A percentile compares a stretch with the other conserved stretches of the same genome.
These are phyloP conservation scores for Caenorhabditis becei DNA, from an alignment of 2,888 invertebrate genomes.

Conservation along the genomic window DNA sequence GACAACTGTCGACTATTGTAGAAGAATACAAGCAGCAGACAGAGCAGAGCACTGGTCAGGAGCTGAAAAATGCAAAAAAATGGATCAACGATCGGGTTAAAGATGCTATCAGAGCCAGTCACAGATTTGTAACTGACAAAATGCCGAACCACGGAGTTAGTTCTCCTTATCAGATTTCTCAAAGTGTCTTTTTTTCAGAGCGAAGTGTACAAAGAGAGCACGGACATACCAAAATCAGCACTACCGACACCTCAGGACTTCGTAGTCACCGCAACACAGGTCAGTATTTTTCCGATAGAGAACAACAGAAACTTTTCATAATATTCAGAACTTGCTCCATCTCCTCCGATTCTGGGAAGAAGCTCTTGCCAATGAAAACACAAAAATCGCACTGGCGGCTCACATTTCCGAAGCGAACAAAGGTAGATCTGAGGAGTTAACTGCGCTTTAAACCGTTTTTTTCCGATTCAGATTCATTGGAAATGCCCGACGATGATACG, in stretches of 20 bases:
- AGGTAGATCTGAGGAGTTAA: not conserved
- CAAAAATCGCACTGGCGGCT: slow-evolving; percentile 47
- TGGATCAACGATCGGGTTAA: slow-evolving; percentile 64
- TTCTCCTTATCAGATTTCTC: not conserved
- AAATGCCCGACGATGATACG: slow-evolving; percentile 49
- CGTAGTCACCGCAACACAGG: slow-evolving; percentile 60
- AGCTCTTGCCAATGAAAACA: slow-evolving; percentile 48
- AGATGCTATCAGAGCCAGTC: slow-evolving; percentile 56
- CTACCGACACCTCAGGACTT: slow-evolving; percentile 62
- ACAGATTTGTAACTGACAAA: slow-evolving; percentile 59
- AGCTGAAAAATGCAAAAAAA: slow-evolving; percentile 60
- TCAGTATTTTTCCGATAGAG: not conserved
- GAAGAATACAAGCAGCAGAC: slow-evolving; percentile 58
- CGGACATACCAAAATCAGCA: slow-evolving; percentile 49
- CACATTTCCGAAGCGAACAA: slow-evolving; percentile 39
- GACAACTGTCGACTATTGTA: slow-evolving; percentile 46
- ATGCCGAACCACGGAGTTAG: slow-evolving; percentile 64
- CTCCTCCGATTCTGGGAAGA: slow-evolving; percentile 64
- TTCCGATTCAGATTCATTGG: slow-evolving; percentile 17
- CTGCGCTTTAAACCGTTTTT: not conserved
- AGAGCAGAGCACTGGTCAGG: slow-evolving; percentile 22
- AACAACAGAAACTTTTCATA: not conserved
- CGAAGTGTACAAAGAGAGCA: slow-evolving; percentile 56
- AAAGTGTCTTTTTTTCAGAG: slow-evolving; percentile 36
- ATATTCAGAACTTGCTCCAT: slow-evolving; percentile 50